These are phyloP conservation scores for Sebastes alutus DNA, from an alignment of 2,797 vertebrate genomes.

Conservation along the genomic window DNA sequence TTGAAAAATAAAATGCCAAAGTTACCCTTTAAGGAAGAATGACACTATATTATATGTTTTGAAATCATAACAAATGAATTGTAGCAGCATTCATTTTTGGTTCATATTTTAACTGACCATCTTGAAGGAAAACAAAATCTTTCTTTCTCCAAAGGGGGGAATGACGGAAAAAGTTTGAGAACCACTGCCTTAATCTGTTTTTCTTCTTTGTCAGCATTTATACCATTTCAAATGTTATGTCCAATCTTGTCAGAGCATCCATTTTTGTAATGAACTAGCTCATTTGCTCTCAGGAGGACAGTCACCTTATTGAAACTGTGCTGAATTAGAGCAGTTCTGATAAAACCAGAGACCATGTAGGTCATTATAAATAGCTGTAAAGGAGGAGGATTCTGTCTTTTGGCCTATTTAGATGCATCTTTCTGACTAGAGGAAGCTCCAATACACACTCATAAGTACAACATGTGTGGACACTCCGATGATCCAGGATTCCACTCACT, in stretches of 20 bases:
- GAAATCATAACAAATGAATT: neutral
- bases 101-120: neutral
- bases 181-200: neutral
- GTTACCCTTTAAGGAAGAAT: neutral
- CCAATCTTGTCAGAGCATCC: neutral
- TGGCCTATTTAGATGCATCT: slow-evolving; percentile 59
- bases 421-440: slow-evolving; percentile 3
- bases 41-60: neutral
- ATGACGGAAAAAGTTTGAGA: too few relatives aligned
- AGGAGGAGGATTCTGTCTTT: slow-evolving; percentile 31
- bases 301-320: slow-evolving; percentile 36
- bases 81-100: neutral
- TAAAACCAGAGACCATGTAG: slow-evolving; percentile 70
- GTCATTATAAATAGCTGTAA: slow-evolving; percentile 79
- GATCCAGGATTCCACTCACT: slow-evolving; percentile 38
- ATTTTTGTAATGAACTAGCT: slow-evolving; percentile 40
- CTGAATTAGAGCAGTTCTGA: slow-evolving; percentile 69
- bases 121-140: neutral
- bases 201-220: neutral
- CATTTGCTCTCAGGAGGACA: slow-evolving; percentile 57
- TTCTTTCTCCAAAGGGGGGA: too few relatives aligned
- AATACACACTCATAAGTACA: neutral
- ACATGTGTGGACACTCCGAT: slow-evolving; percentile 24
- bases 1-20: too few relatives aligned
- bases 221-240: neutral